Base-by-base conservation (phyloP, 2,888 invertebrate genomes). In the Drosophila ezoana region DNA sequence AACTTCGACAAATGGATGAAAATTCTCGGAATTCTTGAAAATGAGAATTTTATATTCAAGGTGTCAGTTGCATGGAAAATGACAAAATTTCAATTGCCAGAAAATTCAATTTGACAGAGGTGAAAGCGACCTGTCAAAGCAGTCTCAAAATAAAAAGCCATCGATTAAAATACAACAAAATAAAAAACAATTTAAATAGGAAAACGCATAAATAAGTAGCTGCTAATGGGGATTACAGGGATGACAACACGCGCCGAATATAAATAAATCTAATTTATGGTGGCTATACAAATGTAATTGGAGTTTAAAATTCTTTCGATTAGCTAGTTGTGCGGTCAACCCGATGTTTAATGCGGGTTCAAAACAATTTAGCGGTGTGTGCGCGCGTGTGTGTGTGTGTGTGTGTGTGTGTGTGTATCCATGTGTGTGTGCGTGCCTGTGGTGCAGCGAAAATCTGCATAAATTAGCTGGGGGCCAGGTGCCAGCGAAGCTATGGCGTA, bases 401-500 rank as follows among this genome's bases (percentile, higher is more conserved):
- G 18, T 53, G 16, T 10, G 14, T 16, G 3, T 16, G 32, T 18
- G n/a, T 6, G n/a, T 32, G n/a, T 32, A 28, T 32, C 23, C 16
- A 20, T 20, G 37, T 23, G 13, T 6, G 28, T 53, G 18, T 41
- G 18, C 28, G 4, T 16, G 13, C 16, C 16, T 52, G 53, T 20
- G 41, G 10, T 53, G 41, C 32, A n/a, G 18, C 53, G 16, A 18
- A 59, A 61, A 38, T 41, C 33, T 58, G 20, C 70, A 75, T 58
- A 57, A 58, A 75, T 69, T 61, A 48, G 59, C 52, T 43, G 35
- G n/a, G 20, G 13, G 13, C 5, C 32, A 53, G 48, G 53, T 45
- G 33, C 18, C 35, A 28, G 40, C 8, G 13, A 13, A 4, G 40
- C 33, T 14, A 33, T 38, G 40, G 16, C n/a, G 32, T 43, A 23